Evolutionary conservation across 2,888 invertebrate genomes (phyloP), one percentile per base, ranked within the genome.

Genomic region (Eilema sororculum): DNA sequence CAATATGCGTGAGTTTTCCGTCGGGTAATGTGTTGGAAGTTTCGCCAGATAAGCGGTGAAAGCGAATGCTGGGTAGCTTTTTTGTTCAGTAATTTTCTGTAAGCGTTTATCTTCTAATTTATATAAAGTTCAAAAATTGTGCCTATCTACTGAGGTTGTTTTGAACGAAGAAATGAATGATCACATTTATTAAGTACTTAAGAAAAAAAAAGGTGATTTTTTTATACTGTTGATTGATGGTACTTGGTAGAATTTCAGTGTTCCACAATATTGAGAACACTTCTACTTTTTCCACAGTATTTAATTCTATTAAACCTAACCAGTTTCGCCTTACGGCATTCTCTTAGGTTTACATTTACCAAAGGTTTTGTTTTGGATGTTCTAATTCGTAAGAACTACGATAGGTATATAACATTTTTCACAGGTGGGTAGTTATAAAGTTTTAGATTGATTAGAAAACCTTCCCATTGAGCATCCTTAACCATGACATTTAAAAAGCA

Each of bases 11-110:
- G 87, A 90, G 89, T 89, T 90, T 92, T 91, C 90, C 86, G 83
- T 81, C 87, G 84, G 90, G 91, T 93, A 93, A 95, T 93, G 94
- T 93, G 93, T 90, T 87, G 91, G 93, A 91, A 91, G 90, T 93
- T 87, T 90, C 82, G 85, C 82, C 76, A 87, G 94, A 94, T 94
- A 94, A 93, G 91, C 86, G 73, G 68, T 91, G 90, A 93, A 92
- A 92, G 91, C 88, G 80, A 90, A 82, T 75, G 91, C 90, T 88
- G 81, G 83, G 80, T 85, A 80, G 85, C 85, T 89, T 88, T 87
- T 88, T 86, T 86, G 84, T 85, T 84, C 73, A 73, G 79, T 86
- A 84, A 82, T 84, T 82, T 82, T 80, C 67, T 83, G 76, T 78
- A 82, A 74, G 72, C 72, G 73, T 74, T 79, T 76, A 74, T 71